Evolutionary conservation across 2,797 vertebrate species (phyloP).

Genomic region (Calcarius lapponicus): DNA sequence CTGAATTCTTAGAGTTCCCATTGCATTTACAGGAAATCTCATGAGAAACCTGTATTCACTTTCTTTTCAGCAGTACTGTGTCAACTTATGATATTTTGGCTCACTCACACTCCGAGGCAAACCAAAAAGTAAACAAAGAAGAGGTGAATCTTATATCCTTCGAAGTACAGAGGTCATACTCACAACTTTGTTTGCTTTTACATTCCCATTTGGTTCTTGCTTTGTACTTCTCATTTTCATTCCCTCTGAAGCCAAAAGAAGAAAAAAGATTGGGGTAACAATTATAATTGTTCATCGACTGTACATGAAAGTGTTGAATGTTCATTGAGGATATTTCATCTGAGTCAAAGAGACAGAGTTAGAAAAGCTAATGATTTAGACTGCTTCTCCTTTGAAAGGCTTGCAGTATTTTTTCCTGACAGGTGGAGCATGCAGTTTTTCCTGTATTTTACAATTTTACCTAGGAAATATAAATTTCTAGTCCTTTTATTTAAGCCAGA

Average conservation of each 20-base stretch:
- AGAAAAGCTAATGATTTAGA: not conserved
- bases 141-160: not conserved
- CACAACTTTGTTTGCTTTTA: conserved; percentile 90
- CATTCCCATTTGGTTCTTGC: conserved; percentile 88
- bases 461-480: not conserved
- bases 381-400: not conserved
- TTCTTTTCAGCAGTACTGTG: not conserved
- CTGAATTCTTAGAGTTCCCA: not conserved
- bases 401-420: not conserved
- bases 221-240: conserved; percentile 97
- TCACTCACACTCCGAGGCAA: not conserved
- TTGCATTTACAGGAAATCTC: not conserved
- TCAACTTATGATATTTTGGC: not conserved
- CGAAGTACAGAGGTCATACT: not conserved
- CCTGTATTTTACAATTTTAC: not conserved
- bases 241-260: conserved; percentile 80
- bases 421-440: not conserved
- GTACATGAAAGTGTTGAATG: not conserved
- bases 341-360: not conserved
- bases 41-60: not conserved
- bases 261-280: not conserved
- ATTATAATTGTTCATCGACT: not conserved
- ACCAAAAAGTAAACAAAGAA: not conserved
- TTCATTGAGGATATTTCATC: not conserved
- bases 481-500: not conserved